Base-by-base conservation (phyloP, 2,888 invertebrate genomes). In the Meganola albula region DNA sequence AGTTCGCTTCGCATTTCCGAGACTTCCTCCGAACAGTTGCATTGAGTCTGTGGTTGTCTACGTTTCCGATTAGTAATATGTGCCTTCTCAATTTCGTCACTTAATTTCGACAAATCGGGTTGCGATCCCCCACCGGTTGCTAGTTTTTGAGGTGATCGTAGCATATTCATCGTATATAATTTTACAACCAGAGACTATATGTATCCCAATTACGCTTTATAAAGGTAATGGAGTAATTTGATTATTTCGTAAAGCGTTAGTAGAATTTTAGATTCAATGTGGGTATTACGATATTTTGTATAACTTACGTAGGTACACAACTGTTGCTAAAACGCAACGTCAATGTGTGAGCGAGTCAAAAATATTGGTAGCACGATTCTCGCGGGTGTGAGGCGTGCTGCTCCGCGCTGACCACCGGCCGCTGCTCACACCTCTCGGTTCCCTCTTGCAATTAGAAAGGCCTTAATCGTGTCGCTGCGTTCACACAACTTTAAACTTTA, bases 41-140 rank as follows among this genome's bases (percentile, higher is more conserved):
- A 31, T 8, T 31, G 25, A 10, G 4, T 25, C 8, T 9, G 10
- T n/a, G 11, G 5, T 12, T 6, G 31, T 31, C 22, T 31, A 14
- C 31, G 31, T 8, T 31, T 31, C 10, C 31, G 25, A 8, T 26
- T 14, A 18, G 31, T 31, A 7, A 26, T 26, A 13, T 31, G 31
- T 10, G 31, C 20, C 6, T 26, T 22, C 8, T 3, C n/a, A 8
- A 21, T 12, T 26, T 26, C 31, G 18, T 25, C 25, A 12, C 20
- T 25, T 31, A 31, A 4, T 10, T 31, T 31, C 1, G 31, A 31
- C 14, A 31, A 26, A 9, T 31, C 31, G 13, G 31, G 31, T 22
- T 31, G 31, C 8, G 31, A 31, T 13, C 26, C 21, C 1, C 13
- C 7, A 6, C 31, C 26, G 14, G 25, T 31, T 3, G 2, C 7